Evolutionary conservation across 1,140 invertebrate genomes (phyloP), one percentile per base, ranked within the genome.

Genomic region (Brachionus koreanus): DNA sequence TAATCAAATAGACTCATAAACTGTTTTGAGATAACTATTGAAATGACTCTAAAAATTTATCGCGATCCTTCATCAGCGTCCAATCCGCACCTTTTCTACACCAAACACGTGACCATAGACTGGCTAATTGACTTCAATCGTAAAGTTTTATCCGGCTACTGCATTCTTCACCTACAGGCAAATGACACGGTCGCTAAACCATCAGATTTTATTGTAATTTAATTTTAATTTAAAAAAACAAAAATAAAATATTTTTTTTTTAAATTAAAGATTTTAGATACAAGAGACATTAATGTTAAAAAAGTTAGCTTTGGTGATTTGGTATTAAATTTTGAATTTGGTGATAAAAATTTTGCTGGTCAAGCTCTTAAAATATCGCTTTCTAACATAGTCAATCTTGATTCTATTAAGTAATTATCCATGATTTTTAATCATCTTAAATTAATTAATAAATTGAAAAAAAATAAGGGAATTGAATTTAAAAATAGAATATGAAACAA

Each of bases 401-500:
- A 77, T 16, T 49, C 75, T 16, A 9, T 61, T 3, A 77, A 77
- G 75, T 77, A 61, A 77, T 29, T 16, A 46, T 52, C 13, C 19
- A 77, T 23, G 19, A 57, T 19, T 19, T 52, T 2, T 19, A 19
- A 6, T 57, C 19, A n/a, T 49, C 12, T 37, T 74, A 16, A 33
- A 13, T 29, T 35, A 16, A 75, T 5, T 29, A 5, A n/a, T 42
- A 16, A 9, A 74, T 43, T 39, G n/a, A n/a, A 29, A 75, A 23
- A 7, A 19, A 57, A 23, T 57, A 77, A 77, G 46, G 12, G 76
- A 79, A 57, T 43, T 82, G 43, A 39, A 49, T n/a, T 42, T 82
- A 5, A 39, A 35, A 82, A 85, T 89, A 29, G 83, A 86, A 12
- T 89, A 88, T 85, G 84, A 84, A 52, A 88, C 87, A 2, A 86